Percentiles rank a stretch among this genome's conserved stretches.
Evolutionary conservation across 2,113 vertebrate genomes (phyloP).

Genomic region (Indri indri): DNA sequence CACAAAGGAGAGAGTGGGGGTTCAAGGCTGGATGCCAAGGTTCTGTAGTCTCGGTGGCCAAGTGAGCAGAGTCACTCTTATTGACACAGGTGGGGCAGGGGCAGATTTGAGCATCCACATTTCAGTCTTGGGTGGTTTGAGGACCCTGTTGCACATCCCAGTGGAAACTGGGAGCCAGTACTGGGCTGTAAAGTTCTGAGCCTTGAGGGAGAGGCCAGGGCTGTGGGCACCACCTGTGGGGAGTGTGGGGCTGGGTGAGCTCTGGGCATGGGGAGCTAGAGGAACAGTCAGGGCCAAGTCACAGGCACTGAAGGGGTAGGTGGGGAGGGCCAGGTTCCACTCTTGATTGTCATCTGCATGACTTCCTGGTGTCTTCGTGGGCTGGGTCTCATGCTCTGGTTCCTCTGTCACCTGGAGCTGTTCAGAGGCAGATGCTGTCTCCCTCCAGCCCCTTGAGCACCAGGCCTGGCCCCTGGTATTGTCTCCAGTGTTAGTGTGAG

Average conservation of each 20-base stretch:
- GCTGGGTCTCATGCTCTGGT: background rate
- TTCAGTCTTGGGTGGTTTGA: background rate
- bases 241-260: fast-evolving
- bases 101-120: background rate
- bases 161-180: background rate
- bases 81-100: too few species aligned
- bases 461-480: background rate
- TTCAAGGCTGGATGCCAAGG: background rate
- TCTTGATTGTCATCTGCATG: background rate
- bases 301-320: too few species aligned
- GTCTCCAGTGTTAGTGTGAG: background rate
- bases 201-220: background rate
- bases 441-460: background rate
- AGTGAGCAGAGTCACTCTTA: background rate
- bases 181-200: background rate
- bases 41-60: background rate
- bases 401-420: background rate
- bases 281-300: background rate
- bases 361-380: fast-evolving
- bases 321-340: background rate
- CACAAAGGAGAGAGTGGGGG: background rate
- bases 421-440: background rate
- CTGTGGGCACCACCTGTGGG: background rate
- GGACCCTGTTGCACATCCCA: background rate
- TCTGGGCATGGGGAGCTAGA: background rate